Evolutionary conservation across 2,113 vertebrate species (phyloP).

Genomic region (Monarcha castaneiventris): DNA sequence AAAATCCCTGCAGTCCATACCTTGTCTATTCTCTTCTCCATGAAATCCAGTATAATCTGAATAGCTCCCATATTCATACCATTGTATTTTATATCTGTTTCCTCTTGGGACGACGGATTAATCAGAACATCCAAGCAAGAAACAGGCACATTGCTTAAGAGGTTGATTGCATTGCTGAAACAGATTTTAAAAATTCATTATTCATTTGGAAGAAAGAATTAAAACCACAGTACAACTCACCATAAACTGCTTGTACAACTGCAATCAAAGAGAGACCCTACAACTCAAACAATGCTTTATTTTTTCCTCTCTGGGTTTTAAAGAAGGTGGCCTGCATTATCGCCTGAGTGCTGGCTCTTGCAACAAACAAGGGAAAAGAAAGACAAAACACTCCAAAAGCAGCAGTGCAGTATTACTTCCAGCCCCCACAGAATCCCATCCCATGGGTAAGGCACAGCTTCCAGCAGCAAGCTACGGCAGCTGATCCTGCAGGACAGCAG

Average conservation of each 20-base stretch:
- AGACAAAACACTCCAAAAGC: not conserved
- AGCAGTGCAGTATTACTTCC: not conserved
- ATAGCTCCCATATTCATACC: slow-evolving; percentile 91
- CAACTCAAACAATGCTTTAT: slow-evolving; percentile 4
- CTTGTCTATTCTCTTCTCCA: slow-evolving; percentile 98
- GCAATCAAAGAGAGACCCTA: not conserved
- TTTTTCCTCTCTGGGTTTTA: not conserved
- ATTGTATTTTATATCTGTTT: slow-evolving; percentile 79
- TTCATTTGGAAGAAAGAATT: slow-evolving; percentile 27
- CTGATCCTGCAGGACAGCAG: slow-evolving; percentile 56
- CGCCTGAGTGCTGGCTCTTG: not conserved
- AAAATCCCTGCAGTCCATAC: slow-evolving; percentile 68
- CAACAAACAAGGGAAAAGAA: not conserved
- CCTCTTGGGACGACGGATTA: slow-evolving; percentile 82
- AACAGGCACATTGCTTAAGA: slow-evolving; percentile 94
- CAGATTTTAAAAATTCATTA: slow-evolving; percentile 64
- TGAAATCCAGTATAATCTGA: slow-evolving; percentile 88
- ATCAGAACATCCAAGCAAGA: slow-evolving; percentile 92
- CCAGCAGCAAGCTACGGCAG: not conserved
- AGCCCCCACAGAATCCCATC: not conserved
- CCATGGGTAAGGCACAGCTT: not conserved
- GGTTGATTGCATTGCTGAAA: slow-evolving; percentile 91
- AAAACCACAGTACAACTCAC: not conserved
- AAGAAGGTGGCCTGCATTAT: not conserved
- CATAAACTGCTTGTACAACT: not conserved